Evolutionary conservation across 2,888 invertebrate species (phyloP).

Genomic region (Drosophila infuscata): DNA sequence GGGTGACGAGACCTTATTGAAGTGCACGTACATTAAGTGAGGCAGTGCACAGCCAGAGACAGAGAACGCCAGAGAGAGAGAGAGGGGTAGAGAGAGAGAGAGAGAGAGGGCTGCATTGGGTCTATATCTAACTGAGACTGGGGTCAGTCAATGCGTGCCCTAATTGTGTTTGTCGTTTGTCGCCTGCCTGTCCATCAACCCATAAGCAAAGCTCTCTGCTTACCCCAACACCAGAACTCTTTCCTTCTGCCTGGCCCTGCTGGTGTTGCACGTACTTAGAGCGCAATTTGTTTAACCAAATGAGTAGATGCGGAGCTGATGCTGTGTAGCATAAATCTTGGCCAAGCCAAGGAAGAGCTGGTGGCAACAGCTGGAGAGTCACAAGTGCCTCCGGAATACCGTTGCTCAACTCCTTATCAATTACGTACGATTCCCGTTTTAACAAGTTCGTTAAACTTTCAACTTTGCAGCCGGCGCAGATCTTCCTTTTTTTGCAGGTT

Average conservation of each 20-base stretch:
- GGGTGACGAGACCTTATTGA: constrained; percentile 55
- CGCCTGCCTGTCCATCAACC: not conserved
- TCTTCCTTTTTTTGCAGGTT: constrained; percentile 4
- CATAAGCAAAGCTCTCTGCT: not conserved
- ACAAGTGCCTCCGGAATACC: constrained; percentile 37
- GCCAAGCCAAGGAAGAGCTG: constrained; percentile 15
- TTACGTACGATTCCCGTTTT: constrained; percentile 79
- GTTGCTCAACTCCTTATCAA: constrained; percentile 73
- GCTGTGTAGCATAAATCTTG: constrained; percentile 60
- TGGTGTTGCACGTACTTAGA: constrained; percentile 48
- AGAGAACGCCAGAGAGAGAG: constrained; percentile 1
- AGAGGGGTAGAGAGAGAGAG: not conserved
- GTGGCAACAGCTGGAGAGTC: constrained; percentile 57
- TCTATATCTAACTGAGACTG: constrained; percentile 24
- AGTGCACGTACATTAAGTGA: constrained; percentile 11
- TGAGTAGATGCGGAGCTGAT: constrained; percentile 52
- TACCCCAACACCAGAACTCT: not conserved
- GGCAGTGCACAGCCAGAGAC: constrained; percentile 16
- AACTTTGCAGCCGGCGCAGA: constrained; percentile 63
- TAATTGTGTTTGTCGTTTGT: constrained; percentile 60
- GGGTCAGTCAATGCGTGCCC: constrained; percentile 63
- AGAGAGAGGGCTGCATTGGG: constrained; percentile 1
- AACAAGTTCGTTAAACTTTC: constrained; percentile 81
- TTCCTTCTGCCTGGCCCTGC: not conserved
- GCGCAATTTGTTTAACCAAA: constrained; percentile 71